Percentiles rank a stretch among this genome's conserved stretches.
Conservation (phyloP, 2,797 vertebrate genomes). For the Pseudochirops cupreus region DNA sequence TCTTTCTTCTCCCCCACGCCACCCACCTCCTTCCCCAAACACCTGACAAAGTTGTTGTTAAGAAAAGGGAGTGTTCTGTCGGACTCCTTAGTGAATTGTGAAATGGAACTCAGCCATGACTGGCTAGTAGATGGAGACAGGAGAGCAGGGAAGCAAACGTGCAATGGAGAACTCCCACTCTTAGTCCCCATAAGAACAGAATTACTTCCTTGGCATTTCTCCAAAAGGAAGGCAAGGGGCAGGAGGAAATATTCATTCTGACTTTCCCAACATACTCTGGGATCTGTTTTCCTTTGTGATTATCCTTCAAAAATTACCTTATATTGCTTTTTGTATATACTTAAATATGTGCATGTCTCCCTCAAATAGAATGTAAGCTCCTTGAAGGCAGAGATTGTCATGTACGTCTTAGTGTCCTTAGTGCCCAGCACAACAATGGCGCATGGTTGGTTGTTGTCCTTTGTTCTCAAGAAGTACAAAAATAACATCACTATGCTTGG, state of each 20-base stretch:
- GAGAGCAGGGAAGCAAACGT: not conserved
- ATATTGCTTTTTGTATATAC: not conserved
- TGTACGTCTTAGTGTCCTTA: not conserved
- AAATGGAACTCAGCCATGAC: conserved; percentile 46
- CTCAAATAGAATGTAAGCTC: not conserved
- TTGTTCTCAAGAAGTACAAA: not conserved
- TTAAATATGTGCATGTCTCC: not conserved
- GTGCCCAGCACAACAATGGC: not conserved
- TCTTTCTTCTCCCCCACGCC: not conserved
- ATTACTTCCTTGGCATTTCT: not conserved
- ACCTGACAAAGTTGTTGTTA: conserved; percentile 74
- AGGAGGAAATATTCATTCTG: not conserved
- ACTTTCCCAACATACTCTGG: not conserved
- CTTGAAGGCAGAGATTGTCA: not conserved
- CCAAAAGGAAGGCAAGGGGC: not conserved
- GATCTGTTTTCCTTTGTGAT: not conserved
- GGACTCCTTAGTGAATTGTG: conserved; percentile 57
- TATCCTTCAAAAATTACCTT: not conserved
- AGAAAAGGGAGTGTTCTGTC: conserved; percentile 56
- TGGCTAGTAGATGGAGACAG: conserved; percentile 6
- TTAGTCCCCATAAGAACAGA: not conserved
- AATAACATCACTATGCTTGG: not conserved
- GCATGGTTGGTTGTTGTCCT: not conserved
- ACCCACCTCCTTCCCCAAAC: conserved; percentile 33
- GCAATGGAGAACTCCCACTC: not conserved